phyloP scores from a whole-genome alignment of 1,140 invertebrate genomes.

The Hyposmocoma kahamanoa region DNA sequence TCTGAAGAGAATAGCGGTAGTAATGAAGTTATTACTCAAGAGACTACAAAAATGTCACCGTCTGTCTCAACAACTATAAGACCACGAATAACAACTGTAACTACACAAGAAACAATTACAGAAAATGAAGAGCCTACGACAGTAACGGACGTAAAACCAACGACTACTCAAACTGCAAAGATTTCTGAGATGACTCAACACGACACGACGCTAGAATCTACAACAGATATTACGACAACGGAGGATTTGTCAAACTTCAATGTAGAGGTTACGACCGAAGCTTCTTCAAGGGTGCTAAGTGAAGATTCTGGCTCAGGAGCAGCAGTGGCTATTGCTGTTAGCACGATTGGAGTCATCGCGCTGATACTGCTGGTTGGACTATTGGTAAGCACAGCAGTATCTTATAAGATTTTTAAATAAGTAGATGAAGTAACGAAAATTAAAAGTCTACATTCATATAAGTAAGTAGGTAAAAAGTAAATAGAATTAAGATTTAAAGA shows the following conservation, averaged over 20 bases:
- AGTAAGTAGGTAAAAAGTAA: too few species aligned
- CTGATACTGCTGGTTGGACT: slow-evolving; percentile 55
- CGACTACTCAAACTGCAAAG: slow-evolving; percentile 10
- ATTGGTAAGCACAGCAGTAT: slow-evolving; percentile 61
- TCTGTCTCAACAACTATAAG: slow-evolving; percentile 8
- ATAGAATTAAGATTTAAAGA: too few species aligned
- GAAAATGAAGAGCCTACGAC: neutral
- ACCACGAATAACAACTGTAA: slow-evolving; percentile 16
- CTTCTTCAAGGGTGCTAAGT: slow-evolving; percentile 32
- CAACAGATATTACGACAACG: slow-evolving; percentile 25
- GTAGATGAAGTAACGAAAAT: too few species aligned
- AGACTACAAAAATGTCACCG: slow-evolving; percentile 18
- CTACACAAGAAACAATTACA: slow-evolving; percentile 22
- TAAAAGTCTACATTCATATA: too few species aligned
- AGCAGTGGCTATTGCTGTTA: slow-evolving; percentile 56
- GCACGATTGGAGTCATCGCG: slow-evolving; percentile 61
- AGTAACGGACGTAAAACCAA: slow-evolving; percentile 5
- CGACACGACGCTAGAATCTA: slow-evolving; percentile 10
- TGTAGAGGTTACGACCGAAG: slow-evolving; percentile 53
- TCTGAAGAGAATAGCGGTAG: slow-evolving; percentile 48
- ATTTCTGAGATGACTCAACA: slow-evolving; percentile 6
- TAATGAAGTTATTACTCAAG: slow-evolving; percentile 49
- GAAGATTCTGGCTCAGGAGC: slow-evolving; percentile 51
- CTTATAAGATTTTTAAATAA: too few species aligned
- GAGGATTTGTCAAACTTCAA: slow-evolving; percentile 44